Evolutionary conservation across 1,140 invertebrate species (phyloP), one percentile per base, ranked within the genome.

Genomic region (Temnothorax curvispinosus): DNA sequence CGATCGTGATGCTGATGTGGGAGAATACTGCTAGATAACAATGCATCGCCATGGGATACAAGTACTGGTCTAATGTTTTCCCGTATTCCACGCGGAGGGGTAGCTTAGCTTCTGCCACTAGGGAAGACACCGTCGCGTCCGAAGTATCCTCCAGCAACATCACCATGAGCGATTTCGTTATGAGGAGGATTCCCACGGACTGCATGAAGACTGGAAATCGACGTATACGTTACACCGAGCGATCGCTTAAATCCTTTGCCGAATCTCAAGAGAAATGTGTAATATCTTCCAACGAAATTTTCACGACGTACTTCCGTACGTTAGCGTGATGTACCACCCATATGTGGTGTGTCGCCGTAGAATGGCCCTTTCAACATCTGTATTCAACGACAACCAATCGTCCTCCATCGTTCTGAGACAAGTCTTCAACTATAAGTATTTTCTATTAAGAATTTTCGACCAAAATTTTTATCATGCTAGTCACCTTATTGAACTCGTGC

Each of bases 141-240:
- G 58, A 64, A 11, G 58, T 78, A 13, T 78, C 58, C 8, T 78
- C 75, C 15, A 78, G 2, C 18, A 64, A 27, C 27, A 78, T 64
- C 41, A 35, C 41, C 1, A 47, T 6, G 58, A 64, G 11, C 41
- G 75, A 78, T 1, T 78, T 78, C 18, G 27, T n/a, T 62, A 78
- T 78, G 6, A 78, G 75, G 11, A 77, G 75, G 11, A 78, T 21
- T 35, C 58, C 58, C 21, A 62, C 15, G 6, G 11, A 47, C 9
- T 77, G 74, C 74, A 77, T 77, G 15, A 77, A 77, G 21, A 77
- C 56, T 77, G 38, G 9, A 77, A 62, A 77, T 44, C 5, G n/a
- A 76, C 1, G 5, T 41, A 18, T 18, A 35, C 18, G 6, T 75
- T 76, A 76, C 11, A 27, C 7, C n/a, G 35, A 15, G 15, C 15